Evolutionary conservation across 2,888 invertebrate species (phyloP).

Genomic region (Dinocampus coccinellae): DNA sequence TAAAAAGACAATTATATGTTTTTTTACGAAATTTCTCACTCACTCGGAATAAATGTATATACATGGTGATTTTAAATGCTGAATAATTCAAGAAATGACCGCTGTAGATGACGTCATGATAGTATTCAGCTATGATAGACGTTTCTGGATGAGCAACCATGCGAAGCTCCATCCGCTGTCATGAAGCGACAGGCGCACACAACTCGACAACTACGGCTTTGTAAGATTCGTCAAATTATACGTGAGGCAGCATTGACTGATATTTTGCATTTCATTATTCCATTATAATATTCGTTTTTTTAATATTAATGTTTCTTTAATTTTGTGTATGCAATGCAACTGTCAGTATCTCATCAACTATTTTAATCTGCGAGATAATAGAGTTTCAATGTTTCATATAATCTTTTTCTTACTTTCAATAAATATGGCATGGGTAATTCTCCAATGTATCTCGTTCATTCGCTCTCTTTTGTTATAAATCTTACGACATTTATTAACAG

Average conservation of each 20-base stretch:
- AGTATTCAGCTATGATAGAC: constrained; percentile 59
- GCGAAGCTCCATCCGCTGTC: constrained; percentile 64
- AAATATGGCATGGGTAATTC: background rate
- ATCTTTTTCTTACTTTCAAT: background rate
- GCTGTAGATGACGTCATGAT: constrained; percentile 66
- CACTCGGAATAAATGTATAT: constrained; percentile 44
- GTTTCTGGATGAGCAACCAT: constrained; percentile 68
- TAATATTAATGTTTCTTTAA: too few species aligned
- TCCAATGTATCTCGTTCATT: constrained; percentile 2
- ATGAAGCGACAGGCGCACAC: constrained; percentile 37
- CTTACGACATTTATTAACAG: constrained; percentile 7
- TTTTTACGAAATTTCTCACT: constrained; percentile 12
- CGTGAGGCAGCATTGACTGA: background rate
- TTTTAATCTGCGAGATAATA: too few species aligned
- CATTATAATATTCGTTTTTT: background rate
- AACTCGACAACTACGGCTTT: constrained; percentile 33
- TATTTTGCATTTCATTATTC: background rate
- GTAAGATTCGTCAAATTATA: constrained; percentile 33
- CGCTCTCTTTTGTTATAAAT: background rate
- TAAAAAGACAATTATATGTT: too few species aligned
- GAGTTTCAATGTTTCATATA: too few species aligned
- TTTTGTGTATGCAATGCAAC: too few species aligned
- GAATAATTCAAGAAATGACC: constrained; percentile 66
- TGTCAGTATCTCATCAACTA: too few species aligned
- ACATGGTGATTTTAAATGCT: constrained; percentile 45